Conservation (phyloP, 2,113 vertebrate genomes). For the Chinchilla lanigera region DNA sequence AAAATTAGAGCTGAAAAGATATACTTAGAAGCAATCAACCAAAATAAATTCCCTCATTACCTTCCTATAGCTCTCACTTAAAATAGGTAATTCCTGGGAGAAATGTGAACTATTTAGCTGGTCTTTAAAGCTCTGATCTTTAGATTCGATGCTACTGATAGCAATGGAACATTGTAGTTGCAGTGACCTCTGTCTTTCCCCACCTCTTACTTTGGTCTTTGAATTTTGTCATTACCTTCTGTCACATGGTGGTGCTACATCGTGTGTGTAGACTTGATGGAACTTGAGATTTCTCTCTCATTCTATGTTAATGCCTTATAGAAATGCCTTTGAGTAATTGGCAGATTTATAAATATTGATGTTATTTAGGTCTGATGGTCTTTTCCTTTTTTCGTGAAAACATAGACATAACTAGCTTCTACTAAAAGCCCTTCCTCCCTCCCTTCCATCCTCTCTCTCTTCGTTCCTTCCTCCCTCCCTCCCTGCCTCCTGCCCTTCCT, state of each 20-base stretch:
- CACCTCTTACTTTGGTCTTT: background rate
- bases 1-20: background rate
- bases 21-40: slow-evolving; percentile 44
- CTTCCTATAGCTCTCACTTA: background rate
- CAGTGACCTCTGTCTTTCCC: background rate
- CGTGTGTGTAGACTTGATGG: background rate
- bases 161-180: background rate
- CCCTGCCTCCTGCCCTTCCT: background rate
- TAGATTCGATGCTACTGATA: background rate
- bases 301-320: background rate
- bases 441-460: background rate
- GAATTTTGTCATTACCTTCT: slow-evolving; percentile 33
- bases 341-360: background rate
- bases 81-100: background rate
- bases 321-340: background rate
- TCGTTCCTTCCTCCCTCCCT: background rate
- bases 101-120: slow-evolving; percentile 25
- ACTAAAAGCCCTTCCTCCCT: background rate
- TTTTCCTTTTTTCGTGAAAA: slow-evolving; percentile 45
- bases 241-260: slow-evolving; percentile 14
- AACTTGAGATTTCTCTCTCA: background rate
- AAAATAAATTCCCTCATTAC: slow-evolving; percentile 13
- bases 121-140: background rate
- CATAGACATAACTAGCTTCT: background rate
- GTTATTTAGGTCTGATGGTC: background rate